Base-by-base conservation (phyloP, 1,140 invertebrate species). In the Acarapis woodi region DNA sequence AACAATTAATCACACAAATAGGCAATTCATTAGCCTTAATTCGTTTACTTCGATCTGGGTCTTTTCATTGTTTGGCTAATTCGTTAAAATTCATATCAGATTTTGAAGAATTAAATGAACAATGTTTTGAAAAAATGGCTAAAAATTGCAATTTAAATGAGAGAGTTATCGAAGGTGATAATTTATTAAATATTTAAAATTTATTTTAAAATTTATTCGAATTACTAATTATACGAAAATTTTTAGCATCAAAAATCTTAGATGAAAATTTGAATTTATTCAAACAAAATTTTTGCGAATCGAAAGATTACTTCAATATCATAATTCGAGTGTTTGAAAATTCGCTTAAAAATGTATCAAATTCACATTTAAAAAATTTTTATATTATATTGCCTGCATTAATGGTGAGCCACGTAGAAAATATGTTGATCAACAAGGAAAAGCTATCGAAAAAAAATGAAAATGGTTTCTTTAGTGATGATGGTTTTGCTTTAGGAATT, bases 1-100 rank as follows among this genome's bases (percentile, higher is more conserved):
- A 88, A 28, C 68, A 73, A 43, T 57, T 93, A 1, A 78, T 97
- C 23, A 82, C 73, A 23, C 78, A 93, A 49, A 87, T 94, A 47
- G 85, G 87, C 10, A 96, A 96, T 60, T 79, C 83, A 2, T 70
- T 97, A 60, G 88, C 87, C 5, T 96, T 90, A 53, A 77, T 97
- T 1, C 62, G 90, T 25, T 69, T 94, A 53, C 74, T 99, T 32
- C 64, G 80, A 41, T 87, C 85, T 3, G 90, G 87, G 4, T 79
- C 80, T 10, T 63, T 88, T 8, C 75, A 90, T 51, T 85, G 77
- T 41, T 78, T 78, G 47, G 75, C 79, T 1, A 75, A 79, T 52
- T 77, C 80, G 1, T 76, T 79, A 20, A 67, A 73, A 3, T 93
- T 88, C 55, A 63, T 94, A 39, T 79, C 85, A 2, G 70, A 75